Evolutionary conservation across 2,113 vertebrate genomes (phyloP), one percentile per base, ranked within the genome.

Genomic region (Calypte anna): DNA sequence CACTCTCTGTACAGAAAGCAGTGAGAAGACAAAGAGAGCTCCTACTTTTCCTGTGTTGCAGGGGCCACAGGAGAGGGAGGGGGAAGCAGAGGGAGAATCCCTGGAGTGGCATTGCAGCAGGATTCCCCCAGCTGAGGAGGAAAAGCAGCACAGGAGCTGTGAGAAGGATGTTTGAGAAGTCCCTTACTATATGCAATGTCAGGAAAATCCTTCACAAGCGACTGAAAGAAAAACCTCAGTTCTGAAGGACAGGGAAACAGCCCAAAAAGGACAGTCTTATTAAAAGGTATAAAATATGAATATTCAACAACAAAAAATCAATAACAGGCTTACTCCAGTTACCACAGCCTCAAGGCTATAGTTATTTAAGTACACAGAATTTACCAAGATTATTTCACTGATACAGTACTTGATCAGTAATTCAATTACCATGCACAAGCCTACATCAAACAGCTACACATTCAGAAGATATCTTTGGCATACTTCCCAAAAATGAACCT

Each of bases 341-440:
- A 67, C 53, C 36, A 84, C 58, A 91, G 86, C 86, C 93, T 94
- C 74, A 85, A 96, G 96, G 91, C 84, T 79, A 40, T 1, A 96
- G 76, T 96, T 96, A 95, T 58, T 91, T 90, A 96, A 95, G 28
- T 51, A 73, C 77, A 95, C 18, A 94, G 54, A 96, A 95, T 91
- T 94, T 94, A 50, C 31, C 17, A 57, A 94, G 90, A 94, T 96
- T 75, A 81, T 80, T 94, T 84, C 85, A 93, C 80, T 96, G 96
- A 96, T 95, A 96, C 68, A 90, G 88, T 58, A 92, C 93, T 97
- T 93, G 92, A 90, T 78, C 69, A 94, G 78, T 73, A 97, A 97
- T 95, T 91, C 67, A 97, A 96, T 97, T 97, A 87, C 77, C 70
- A 81, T 80, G n/a, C 82, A 96, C 73, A 94, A 96, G 81, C 36